phyloP scores from a whole-genome alignment of 2,888 invertebrate genomes.

The Catocala fraxini region DNA sequence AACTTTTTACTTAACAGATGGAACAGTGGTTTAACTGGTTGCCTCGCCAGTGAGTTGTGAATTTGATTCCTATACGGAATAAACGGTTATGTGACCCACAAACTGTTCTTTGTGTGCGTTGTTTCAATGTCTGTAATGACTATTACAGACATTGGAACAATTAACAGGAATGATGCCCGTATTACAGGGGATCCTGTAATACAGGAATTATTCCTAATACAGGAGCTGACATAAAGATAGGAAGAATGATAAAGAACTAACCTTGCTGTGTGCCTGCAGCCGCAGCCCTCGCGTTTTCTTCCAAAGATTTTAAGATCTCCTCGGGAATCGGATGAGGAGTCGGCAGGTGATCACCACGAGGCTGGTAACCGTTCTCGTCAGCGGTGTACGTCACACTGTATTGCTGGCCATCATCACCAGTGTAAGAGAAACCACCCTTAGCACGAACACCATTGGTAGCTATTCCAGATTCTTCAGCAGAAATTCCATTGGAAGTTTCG shows the following conservation, averaged over 20 bases:
- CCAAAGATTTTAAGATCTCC: conserved; percentile 78
- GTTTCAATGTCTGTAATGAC: no score
- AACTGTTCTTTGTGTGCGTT: no score
- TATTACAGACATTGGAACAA: no score
- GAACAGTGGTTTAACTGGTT: no score
- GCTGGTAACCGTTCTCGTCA: conserved; percentile 80
- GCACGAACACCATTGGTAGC: conserved; percentile 81
- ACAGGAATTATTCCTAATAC: no score
- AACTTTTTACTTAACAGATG: no score
- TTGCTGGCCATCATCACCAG: conserved; percentile 78
- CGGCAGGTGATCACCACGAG: conserved; percentile 79
- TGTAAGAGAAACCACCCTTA: conserved; percentile 78
- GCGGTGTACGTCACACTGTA: conserved; percentile 80
- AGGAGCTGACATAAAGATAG: no score
- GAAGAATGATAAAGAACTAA: conserved; percentile 39
- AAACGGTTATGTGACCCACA: no score
- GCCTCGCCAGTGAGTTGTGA: no score
- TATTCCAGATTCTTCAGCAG: conserved; percentile 79
- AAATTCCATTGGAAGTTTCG: conserved; percentile 82
- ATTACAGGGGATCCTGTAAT: no score
- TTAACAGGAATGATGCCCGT: no score
- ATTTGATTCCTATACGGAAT: no score
- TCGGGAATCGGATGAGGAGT: conserved; percentile 82
- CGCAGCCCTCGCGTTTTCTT: conserved; percentile 78
- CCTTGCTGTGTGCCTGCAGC: conserved; percentile 84